Conservation (phyloP, 2,113 vertebrate genomes). For the Micromys minutus region DNA sequence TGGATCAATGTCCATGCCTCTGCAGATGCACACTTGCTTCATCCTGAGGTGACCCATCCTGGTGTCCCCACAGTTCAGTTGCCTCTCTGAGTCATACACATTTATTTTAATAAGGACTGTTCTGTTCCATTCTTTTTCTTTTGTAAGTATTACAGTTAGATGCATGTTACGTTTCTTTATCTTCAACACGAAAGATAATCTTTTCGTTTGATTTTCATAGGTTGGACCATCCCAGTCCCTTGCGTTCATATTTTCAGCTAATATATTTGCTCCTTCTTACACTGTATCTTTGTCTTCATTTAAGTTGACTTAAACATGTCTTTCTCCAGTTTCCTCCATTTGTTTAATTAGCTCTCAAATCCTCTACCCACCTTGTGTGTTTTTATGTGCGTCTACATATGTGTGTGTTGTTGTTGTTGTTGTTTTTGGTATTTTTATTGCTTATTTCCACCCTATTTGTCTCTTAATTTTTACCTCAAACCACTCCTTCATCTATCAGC, state of each 20-base stretch:
- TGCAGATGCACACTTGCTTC: too few species aligned
- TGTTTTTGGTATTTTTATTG: background rate
- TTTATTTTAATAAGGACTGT: background rate
- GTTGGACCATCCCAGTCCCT: background rate
- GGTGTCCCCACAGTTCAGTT: too few species aligned
- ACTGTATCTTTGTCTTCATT: background rate
- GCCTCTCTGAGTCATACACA: background rate
- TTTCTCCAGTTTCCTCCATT: background rate
- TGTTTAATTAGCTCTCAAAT: background rate
- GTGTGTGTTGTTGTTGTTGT: background rate
- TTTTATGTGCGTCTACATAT: background rate
- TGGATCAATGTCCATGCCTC: too few species aligned
- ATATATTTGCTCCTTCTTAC: background rate
- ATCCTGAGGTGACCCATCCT: too few species aligned
- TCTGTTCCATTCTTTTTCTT: background rate
- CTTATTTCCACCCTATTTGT: slow-evolving; percentile 21
- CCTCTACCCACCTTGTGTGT: background rate
- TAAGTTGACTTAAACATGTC: background rate
- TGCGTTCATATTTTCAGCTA: background rate
- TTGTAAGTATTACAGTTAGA: background rate
- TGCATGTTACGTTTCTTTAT: background rate
- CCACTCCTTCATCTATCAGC: background rate
- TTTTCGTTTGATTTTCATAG: background rate
- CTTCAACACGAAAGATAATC: background rate
- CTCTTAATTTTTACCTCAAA: slow-evolving; percentile 44